Percentiles rank a stretch among this genome's conserved stretches.
Conservation (phyloP, 2,797 vertebrate genomes). For the Halcyon chelicuti region DNA sequence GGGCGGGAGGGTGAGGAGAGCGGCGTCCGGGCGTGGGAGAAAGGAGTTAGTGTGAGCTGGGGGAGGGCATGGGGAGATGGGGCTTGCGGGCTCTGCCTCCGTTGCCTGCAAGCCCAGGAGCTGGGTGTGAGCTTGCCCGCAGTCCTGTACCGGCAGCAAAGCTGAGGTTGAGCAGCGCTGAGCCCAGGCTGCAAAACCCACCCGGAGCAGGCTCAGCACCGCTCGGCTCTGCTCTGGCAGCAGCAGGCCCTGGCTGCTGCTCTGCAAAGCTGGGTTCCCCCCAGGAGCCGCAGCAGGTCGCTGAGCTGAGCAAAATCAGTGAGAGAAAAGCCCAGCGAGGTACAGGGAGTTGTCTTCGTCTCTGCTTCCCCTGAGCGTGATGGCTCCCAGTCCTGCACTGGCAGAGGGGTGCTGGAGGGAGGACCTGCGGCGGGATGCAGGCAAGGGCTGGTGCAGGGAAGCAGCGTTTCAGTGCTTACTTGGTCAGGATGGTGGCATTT, state of each 20-base stretch:
- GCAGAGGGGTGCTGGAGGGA: not conserved
- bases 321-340: not conserved
- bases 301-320: not conserved
- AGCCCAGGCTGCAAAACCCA: not conserved
- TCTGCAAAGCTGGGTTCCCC: not conserved
- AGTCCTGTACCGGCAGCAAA: not conserved
- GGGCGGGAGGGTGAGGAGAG: not conserved
- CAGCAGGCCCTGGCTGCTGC: not conserved
- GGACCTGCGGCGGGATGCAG: not conserved
- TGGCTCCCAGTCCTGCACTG: accelerated
- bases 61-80: not conserved
- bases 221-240: not conserved
- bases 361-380: not conserved
- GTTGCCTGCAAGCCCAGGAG: accelerated
- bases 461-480: accelerated
- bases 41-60: accelerated
- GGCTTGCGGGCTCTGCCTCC: not conserved
- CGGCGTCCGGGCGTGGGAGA: not conserved
- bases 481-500: not conserved
- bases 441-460: not conserved
- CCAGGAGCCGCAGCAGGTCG: not conserved
- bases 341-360: accelerated
- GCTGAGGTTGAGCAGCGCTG: not conserved
- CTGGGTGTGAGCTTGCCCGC: not conserved
- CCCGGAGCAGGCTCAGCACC: not conserved